These are phyloP conservation scores for Stratiomys singularior DNA, from an alignment of 2,888 invertebrate genomes.

Conservation along the genomic window DNA sequence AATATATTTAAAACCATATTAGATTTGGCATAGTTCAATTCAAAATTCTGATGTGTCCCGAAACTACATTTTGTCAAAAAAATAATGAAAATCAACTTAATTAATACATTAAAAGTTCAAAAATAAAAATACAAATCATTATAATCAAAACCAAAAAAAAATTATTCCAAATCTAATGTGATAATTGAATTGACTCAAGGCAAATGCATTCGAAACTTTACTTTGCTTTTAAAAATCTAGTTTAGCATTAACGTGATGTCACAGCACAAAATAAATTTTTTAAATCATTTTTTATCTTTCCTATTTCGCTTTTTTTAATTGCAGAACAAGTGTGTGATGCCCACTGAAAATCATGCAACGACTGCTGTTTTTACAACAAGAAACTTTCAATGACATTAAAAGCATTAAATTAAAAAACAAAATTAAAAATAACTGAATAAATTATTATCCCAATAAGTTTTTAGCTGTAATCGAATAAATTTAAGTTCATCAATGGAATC, in stretches of 20 bases:
- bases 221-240: neutral
- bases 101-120: neutral
- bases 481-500: no score
- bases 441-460: no score
- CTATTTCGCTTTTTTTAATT: constrained; percentile 54
- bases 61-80: neutral
- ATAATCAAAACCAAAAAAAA: neutral
- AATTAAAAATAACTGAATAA: no score
- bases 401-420: constrained; percentile 4
- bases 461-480: no score
- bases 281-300: constrained; percentile 49
- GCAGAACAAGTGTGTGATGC: constrained; percentile 66
- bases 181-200: neutral
- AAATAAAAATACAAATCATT: neutral
- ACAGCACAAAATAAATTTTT: constrained; percentile 12
- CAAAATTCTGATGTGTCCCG: no score
- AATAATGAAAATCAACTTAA: neutral
- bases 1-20: no score
- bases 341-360: constrained; percentile 50
- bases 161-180: no score
- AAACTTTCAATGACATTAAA: constrained; percentile 18
- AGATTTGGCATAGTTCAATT: no score
- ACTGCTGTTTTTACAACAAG: constrained; percentile 48
- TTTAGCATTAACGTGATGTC: neutral
- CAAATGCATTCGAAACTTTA: neutral